These are phyloP conservation scores for Troglohyphantes excavatus DNA, from an alignment of 2,888 invertebrate species.

Conservation along the genomic window DNA sequence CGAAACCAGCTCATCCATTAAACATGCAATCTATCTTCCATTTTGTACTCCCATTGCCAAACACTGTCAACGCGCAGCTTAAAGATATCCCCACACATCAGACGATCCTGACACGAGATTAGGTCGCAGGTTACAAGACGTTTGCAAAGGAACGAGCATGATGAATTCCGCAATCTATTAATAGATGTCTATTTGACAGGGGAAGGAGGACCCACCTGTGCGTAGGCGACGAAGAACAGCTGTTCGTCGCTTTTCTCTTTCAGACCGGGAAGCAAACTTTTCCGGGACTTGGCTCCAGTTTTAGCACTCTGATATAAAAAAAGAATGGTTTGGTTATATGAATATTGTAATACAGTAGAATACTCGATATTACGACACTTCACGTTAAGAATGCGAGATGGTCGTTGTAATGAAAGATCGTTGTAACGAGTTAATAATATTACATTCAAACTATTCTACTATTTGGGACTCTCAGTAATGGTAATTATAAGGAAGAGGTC, in stretches of 20 bases:
- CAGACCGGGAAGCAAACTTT: conserved; percentile 14
- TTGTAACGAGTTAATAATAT: too few species aligned
- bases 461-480: too few species aligned
- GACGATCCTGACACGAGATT: background rate
- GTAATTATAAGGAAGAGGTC: too few species aligned
- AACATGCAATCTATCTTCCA: background rate
- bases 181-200: background rate
- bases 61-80: conserved; percentile 17
- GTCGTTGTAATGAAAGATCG: too few species aligned
- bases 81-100: background rate
- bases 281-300: background rate
- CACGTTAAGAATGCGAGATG: too few species aligned
- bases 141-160: background rate
- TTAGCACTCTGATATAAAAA: conserved; percentile 35
- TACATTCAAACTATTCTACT: too few species aligned
- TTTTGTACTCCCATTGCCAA: conserved; percentile 12
- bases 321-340: background rate
- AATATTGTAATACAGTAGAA: too few species aligned
- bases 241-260: conserved; percentile 6
- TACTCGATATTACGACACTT: too few species aligned
- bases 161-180: background rate
- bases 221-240: conserved; percentile 60
- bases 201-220: conserved; percentile 40
- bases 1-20: background rate
- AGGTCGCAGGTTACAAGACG: background rate